Conservation (phyloP, 1,140 invertebrate species). For the Colletes latitarsis region DNA sequence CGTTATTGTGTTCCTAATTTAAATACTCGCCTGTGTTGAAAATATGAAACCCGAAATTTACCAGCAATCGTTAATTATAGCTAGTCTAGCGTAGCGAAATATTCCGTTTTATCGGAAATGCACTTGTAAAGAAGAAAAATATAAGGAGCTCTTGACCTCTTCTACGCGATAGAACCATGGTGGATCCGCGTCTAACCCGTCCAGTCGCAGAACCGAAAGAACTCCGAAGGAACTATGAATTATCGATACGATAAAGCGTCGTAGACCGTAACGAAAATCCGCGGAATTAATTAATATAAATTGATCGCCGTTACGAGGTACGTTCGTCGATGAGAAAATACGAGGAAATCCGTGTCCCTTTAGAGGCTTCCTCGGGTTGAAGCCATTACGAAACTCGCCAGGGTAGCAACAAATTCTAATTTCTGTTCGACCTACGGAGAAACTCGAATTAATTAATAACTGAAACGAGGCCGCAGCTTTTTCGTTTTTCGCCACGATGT, state of each 20-base stretch:
- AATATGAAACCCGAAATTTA: too few relatives aligned
- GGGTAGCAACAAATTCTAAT: conserved; percentile 53
- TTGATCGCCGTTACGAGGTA: conserved; percentile 17
- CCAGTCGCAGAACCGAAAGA: not conserved
- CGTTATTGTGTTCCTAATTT: too few relatives aligned
- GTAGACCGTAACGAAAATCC: not conserved
- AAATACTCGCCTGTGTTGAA: too few relatives aligned
- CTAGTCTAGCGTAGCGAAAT: too few relatives aligned
- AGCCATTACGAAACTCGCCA: conserved; percentile 10
- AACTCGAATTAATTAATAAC: conserved; percentile 61
- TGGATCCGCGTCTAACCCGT: not conserved
- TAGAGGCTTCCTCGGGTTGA: conserved; percentile 3
- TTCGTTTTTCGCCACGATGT: not conserved
- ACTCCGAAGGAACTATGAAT: not conserved
- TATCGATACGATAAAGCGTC: not conserved
- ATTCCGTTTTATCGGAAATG: too few relatives aligned
- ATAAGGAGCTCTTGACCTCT: too few relatives aligned
- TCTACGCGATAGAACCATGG: too few relatives aligned
- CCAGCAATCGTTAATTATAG: too few relatives aligned
- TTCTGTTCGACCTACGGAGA: conserved; percentile 4
- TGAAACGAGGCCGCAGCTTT: conserved; percentile 22
- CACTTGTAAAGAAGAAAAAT: too few relatives aligned
- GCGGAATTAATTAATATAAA: conserved; percentile 42
- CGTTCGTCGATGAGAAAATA: conserved; percentile 35
- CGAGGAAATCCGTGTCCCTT: not conserved